Evolutionary conservation across 2,113 vertebrate species (phyloP).

Genomic region (Misgurnus mizolepis): DNA sequence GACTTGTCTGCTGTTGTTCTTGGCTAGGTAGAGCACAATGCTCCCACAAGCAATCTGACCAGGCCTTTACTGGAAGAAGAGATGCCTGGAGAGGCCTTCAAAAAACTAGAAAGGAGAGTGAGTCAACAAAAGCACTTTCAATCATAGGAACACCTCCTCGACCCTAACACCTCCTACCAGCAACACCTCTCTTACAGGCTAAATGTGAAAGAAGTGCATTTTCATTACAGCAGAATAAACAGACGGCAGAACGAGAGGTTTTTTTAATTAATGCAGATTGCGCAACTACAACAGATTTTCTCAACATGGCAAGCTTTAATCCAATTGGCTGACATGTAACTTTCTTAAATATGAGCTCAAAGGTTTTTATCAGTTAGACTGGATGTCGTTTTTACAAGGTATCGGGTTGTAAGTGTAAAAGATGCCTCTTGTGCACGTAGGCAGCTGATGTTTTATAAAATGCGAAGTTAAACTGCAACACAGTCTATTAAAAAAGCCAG

Average conservation of each 20-base stretch:
- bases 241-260: background rate
- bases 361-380: too few relatives aligned
- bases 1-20: slow-evolving; percentile 3
- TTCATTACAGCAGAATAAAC: slow-evolving; percentile 32
- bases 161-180: slow-evolving; percentile 25
- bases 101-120: slow-evolving; percentile 15
- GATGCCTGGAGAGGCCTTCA: background rate
- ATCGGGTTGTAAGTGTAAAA: too few relatives aligned
- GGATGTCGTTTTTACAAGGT: too few relatives aligned
- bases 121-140: slow-evolving; percentile 27
- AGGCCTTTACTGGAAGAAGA: background rate
- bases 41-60: background rate
- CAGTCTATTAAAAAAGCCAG: too few relatives aligned
- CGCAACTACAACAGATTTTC: too few relatives aligned
- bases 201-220: slow-evolving; percentile 8
- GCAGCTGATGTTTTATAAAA: too few relatives aligned
- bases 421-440: too few relatives aligned
- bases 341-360: too few relatives aligned
- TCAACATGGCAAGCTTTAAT: too few relatives aligned
- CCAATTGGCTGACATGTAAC: too few relatives aligned
- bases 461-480: too few relatives aligned
- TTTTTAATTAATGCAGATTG: background rate
- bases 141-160: slow-evolving; percentile 31
- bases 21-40: slow-evolving; percentile 17
- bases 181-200: slow-evolving; percentile 16